Percentiles rank a stretch among this genome's conserved stretches.
Conservation (phyloP, 1,140 invertebrate genomes). For the Vollenhovia emeryi region DNA sequence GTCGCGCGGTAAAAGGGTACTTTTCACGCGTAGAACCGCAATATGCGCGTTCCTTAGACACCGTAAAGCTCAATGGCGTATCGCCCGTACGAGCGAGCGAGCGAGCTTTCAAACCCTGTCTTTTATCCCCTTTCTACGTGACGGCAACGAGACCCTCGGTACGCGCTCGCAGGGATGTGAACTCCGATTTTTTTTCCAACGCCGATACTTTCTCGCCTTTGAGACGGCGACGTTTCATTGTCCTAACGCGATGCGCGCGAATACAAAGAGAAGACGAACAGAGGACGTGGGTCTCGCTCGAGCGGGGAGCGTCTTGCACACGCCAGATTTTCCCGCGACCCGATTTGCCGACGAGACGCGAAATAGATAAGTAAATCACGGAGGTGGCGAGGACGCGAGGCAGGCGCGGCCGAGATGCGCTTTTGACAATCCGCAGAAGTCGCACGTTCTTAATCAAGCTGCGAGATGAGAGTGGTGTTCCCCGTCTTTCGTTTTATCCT, state of each 20-base stretch:
- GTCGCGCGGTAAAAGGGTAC: constrained; percentile 10
- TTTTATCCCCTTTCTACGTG: constrained; percentile 1
- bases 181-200: constrained; percentile 27
- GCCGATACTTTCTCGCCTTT: neutral
- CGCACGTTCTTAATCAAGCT: constrained; percentile 56
- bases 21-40: neutral
- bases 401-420: neutral
- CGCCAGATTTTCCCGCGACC: constrained; percentile 32
- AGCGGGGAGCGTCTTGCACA: neutral
- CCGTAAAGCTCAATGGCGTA: constrained; percentile 16
- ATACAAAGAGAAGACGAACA: neutral
- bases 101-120: neutral
- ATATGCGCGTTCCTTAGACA: constrained; percentile 20
- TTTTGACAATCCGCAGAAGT: constrained; percentile 38
- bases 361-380: constrained; percentile 14
- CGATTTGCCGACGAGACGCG: neutral
- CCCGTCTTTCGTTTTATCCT: neutral
- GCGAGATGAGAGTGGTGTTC: constrained; percentile 48
- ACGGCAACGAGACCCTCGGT: neutral
- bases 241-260: constrained; percentile 16
- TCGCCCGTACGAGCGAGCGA: neutral
- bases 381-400: too few relatives aligned
- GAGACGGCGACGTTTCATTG: constrained; percentile 11
- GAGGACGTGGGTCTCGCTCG: neutral
- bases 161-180: neutral